phyloP scores from a whole-genome alignment of 2,797 vertebrate genomes.

The Phalanger gymnotis region DNA sequence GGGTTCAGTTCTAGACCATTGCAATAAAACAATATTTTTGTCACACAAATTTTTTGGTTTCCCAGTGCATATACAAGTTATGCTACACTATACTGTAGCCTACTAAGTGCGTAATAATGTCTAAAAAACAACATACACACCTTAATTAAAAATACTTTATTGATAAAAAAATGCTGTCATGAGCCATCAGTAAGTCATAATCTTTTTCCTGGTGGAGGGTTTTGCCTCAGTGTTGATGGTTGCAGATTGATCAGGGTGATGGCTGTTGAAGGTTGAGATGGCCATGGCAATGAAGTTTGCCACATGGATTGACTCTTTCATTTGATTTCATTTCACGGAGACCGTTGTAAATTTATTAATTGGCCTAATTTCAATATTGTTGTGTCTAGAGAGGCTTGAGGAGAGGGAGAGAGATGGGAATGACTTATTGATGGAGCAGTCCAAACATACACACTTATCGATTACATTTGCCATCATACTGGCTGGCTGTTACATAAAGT shows the following conservation, averaged over 20 bases:
- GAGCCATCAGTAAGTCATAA: background rate
- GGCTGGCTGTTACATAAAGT: background rate
- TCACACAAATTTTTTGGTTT: background rate
- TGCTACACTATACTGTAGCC: background rate
- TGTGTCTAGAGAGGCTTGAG: background rate
- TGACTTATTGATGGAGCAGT: background rate
- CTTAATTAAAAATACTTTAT: background rate
- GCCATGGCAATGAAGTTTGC: background rate
- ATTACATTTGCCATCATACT: background rate
- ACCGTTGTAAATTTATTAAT: background rate
- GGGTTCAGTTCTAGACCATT: background rate
- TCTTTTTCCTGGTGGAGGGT: background rate
- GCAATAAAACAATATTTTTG: background rate
- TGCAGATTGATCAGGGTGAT: too few relatives aligned
- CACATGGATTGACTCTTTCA: background rate
- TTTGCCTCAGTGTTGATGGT: background rate
- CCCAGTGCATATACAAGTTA: background rate
- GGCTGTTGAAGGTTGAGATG: background rate
- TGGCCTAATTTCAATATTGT: background rate
- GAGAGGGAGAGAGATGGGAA: background rate
- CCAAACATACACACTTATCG: background rate
- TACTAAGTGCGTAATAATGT: background rate
- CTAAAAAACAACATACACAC: background rate
- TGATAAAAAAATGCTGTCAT: background rate
- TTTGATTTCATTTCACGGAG: background rate